phyloP scores from a whole-genome alignment of 2,113 vertebrate species.

The Polypterus senegalus region DNA sequence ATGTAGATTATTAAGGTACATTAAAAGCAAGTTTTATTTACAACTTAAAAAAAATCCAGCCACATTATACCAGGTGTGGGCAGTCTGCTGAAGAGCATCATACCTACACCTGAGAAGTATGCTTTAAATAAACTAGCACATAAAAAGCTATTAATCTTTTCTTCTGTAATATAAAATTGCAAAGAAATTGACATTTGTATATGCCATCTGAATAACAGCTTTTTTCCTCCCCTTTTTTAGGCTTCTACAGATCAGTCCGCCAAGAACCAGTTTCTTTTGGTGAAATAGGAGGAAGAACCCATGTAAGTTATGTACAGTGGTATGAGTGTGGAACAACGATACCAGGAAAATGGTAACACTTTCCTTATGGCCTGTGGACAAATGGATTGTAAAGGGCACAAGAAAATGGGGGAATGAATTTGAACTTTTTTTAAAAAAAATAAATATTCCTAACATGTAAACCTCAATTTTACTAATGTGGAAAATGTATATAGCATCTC shows the following conservation, averaged over 20 bases:
- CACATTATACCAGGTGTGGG: too few species aligned
- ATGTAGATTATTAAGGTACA: too few species aligned
- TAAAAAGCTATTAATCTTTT: too few species aligned
- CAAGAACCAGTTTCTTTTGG: constrained; percentile 90
- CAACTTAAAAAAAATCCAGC: too few species aligned
- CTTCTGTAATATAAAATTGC: too few species aligned
- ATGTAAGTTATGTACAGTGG: constrained; percentile 83
- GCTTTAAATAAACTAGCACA: too few species aligned
- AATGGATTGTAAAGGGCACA: constrained; percentile 1
- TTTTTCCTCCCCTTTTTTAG: constrained; percentile 34
- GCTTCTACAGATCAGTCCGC: constrained; percentile 80
- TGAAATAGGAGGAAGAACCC: constrained; percentile 77
- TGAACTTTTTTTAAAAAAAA: too few species aligned
- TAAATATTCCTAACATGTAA: constrained; percentile 21
- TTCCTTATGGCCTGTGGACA: constrained; percentile 11
- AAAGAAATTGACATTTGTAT: too few species aligned
- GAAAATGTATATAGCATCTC: constrained; percentile 35
- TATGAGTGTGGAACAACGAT: constrained; percentile 93
- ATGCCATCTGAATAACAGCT: too few species aligned
- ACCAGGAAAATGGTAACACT: constrained; percentile 87
- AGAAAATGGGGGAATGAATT: neutral
- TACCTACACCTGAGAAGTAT: too few species aligned
- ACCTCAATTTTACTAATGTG: constrained; percentile 25
- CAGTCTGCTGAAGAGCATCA: too few species aligned
- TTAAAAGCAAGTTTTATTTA: too few species aligned